A percentile compares a stretch with the other conserved stretches of the same genome.
Conservation (phyloP, 2,888 invertebrate species). For the Rhyacophila evoluta region DNA sequence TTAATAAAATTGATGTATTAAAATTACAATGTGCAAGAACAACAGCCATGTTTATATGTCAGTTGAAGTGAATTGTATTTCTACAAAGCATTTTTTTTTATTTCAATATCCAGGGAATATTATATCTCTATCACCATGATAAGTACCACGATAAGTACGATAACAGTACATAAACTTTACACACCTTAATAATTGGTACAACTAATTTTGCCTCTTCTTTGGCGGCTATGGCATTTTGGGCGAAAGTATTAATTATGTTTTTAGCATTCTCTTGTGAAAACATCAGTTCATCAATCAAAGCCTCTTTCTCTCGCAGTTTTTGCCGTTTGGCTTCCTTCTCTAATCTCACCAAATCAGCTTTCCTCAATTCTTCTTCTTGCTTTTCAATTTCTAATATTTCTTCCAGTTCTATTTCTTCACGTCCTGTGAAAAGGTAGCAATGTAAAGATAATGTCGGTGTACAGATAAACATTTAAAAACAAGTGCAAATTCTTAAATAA, state of each 20-base stretch:
- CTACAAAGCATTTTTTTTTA: no score
- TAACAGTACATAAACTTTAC: no score
- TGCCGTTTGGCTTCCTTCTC: conserved; percentile 82
- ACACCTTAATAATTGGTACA: conserved; percentile 65
- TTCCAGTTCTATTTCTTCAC: conserved; percentile 89
- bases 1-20: no score
- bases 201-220: conserved; percentile 71
- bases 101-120: no score
- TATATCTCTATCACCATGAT: no score
- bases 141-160: no score
- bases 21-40: no score
- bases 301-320: conserved; percentile 89
- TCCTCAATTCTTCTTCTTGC: conserved; percentile 79
- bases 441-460: no score
- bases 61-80: no score
- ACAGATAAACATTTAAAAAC: no score
- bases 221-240: conserved; percentile 75
- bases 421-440: conserved; percentile 64
- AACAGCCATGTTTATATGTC: no score
- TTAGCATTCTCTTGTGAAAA: conserved; percentile 91
- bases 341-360: conserved; percentile 76
- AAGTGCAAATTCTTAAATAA: no score
- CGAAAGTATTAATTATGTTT: conserved; percentile 86
- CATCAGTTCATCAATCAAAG: conserved; percentile 95
- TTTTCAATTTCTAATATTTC: conserved; percentile 86